These are phyloP conservation scores for Acestrorhynchus altus DNA, from an alignment of 2,797 vertebrate genomes.

Conservation along the genomic window DNA sequence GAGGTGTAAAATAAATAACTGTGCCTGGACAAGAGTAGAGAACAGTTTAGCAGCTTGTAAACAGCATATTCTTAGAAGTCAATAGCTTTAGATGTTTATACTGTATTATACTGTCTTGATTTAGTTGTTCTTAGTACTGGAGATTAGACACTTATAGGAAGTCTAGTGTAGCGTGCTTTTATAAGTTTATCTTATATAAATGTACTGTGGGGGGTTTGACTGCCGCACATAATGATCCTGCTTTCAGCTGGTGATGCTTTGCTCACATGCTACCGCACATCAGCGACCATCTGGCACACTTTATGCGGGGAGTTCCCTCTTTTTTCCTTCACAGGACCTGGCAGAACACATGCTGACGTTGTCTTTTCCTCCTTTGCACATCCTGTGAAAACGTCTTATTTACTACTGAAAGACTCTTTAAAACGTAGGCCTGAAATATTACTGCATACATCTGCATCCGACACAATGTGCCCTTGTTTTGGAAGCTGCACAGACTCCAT, in stretches of 20 bases:
- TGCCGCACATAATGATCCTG: constrained; percentile 8
- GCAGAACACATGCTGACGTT: constrained; percentile 16
- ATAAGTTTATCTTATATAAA: neutral
- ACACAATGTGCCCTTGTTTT: constrained; percentile 1
- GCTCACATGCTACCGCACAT: constrained; percentile 32
- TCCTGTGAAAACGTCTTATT: constrained; percentile 37
- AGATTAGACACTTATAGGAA: neutral
- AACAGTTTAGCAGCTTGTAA: neutral
- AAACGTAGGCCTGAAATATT: constrained; percentile 8
- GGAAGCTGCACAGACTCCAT: neutral
- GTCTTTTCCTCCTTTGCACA: constrained; percentile 14
- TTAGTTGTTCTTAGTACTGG: neutral
- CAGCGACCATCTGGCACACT: constrained; percentile 47
- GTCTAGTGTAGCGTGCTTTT: neutral
- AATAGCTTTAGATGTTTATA: too few species aligned
- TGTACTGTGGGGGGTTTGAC: neutral
- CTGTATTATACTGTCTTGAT: neutral
- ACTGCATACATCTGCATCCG: constrained; percentile 8
- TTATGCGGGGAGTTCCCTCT: constrained; percentile 6
- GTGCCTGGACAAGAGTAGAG: neutral
- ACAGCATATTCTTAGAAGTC: too few species aligned
- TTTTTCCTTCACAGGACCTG: neutral
- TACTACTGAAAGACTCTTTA: constrained; percentile 37
- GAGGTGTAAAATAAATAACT: neutral
- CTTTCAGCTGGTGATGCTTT: constrained; percentile 27